Conservation (phyloP, 2,113 vertebrate genomes). For the Phalacrocorax pelagicus region DNA sequence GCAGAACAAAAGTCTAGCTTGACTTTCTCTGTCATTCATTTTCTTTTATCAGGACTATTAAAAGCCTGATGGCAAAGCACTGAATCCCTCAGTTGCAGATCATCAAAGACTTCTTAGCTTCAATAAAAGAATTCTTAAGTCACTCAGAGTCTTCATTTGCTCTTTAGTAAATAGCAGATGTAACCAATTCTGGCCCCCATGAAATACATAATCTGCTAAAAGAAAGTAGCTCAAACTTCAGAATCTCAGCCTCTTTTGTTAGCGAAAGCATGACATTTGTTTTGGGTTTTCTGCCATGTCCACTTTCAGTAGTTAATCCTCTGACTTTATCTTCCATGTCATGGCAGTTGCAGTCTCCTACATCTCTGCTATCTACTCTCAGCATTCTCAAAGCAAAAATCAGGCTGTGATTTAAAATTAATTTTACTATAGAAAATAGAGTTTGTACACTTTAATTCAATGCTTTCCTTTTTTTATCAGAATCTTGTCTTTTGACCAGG, state of each 20-base stretch:
- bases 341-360: not conserved
- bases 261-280: not conserved
- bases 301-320: not conserved
- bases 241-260: not conserved
- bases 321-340: not conserved
- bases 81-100: not conserved
- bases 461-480: not conserved
- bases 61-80: not conserved
- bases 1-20: not conserved
- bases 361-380: not conserved
- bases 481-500: not conserved
- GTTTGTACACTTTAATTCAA: not conserved
- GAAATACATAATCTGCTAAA: not conserved
- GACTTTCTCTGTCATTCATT: not conserved
- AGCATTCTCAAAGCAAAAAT: not conserved
- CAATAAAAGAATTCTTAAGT: not conserved
- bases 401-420: not conserved
- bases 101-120: not conserved
- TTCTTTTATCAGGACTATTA: not conserved
- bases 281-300: not conserved
- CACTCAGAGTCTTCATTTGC: not conserved
- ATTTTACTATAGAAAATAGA: not conserved
- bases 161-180: not conserved
- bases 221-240: not conserved
- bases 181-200: not conserved